Evolutionary conservation across 2,797 vertebrate genomes (phyloP).

Genomic region (Orientallactaga sibirica): DNA sequence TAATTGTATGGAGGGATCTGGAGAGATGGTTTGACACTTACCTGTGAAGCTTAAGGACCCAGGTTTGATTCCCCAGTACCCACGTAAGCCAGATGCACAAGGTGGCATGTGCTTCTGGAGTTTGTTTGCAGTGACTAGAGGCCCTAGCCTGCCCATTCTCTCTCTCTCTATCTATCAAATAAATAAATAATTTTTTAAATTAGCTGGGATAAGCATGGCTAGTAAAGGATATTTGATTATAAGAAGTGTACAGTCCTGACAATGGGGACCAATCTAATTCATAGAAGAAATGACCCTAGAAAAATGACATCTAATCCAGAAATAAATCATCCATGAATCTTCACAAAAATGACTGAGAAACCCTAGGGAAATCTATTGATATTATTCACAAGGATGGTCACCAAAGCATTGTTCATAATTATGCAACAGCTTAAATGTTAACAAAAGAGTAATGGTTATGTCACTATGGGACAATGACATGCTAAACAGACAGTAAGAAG

Average conservation of each 20-base stretch:
- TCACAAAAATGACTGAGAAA: background rate
- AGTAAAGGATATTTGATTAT: background rate
- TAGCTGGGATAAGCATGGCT: background rate
- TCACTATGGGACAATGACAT: background rate
- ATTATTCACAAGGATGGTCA: background rate
- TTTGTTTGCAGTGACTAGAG: too few relatives aligned
- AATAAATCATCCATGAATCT: background rate
- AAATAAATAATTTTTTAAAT: too few relatives aligned
- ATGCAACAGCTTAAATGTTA: background rate
- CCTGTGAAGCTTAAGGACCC: too few relatives aligned
- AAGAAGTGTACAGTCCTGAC: background rate
- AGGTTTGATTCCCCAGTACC: too few relatives aligned
- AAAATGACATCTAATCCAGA: background rate
- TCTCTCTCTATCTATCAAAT: too few relatives aligned
- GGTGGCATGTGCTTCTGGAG: too few relatives aligned
- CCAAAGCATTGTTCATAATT: background rate
- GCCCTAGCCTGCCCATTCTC: too few relatives aligned
- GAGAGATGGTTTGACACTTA: too few relatives aligned
- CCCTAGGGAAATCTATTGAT: background rate
- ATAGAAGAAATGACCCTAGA: background rate
- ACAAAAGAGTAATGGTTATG: background rate
- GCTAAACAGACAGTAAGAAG: background rate
- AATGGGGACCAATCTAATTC: background rate
- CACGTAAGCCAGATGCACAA: too few relatives aligned
- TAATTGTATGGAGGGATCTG: too few relatives aligned